Conservation (phyloP, 92 coral and sea anemone species). For the Epizoanthus rinbou region DNA sequence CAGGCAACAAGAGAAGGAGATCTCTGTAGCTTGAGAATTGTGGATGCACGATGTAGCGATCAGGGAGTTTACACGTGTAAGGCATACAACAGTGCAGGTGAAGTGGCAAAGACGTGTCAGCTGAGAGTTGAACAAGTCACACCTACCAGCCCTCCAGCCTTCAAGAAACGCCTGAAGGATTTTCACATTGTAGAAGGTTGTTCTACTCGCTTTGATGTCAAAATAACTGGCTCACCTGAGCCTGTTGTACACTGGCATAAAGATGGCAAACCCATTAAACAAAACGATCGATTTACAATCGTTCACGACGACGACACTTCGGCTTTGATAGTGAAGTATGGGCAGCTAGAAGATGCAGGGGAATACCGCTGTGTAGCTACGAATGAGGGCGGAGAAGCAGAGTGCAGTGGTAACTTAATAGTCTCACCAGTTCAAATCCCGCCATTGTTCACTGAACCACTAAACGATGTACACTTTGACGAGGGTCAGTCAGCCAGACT, state of each 20-base stretch:
- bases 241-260: conserved; percentile 77
- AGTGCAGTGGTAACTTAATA: conserved; percentile 58
- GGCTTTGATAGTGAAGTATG: conserved; percentile 69
- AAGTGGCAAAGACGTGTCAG: conserved; percentile 58
- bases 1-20: conserved; percentile 63
- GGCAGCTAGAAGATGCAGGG: conserved; percentile 66
- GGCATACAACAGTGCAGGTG: conserved; percentile 80
- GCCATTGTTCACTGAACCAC: conserved; percentile 76
- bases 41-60: conserved; percentile 72
- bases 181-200: conserved; percentile 82
- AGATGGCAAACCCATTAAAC: conserved; percentile 70
- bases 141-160: conserved; percentile 72
- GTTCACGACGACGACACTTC: conserved; percentile 75
- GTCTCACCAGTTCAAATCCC: conserved; percentile 66
- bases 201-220: conserved; percentile 86
- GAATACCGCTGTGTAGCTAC: conserved; percentile 76
- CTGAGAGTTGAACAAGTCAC: conserved; percentile 59
- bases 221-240: conserved; percentile 74
- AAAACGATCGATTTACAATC: conserved; percentile 65
- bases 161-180: conserved; percentile 75
- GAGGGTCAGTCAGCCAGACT: conserved; percentile 76
- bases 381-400: conserved; percentile 69
- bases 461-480: conserved; percentile 63
- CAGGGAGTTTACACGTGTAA: conserved; percentile 73
- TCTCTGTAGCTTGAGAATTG: conserved; percentile 60